phyloP scores from a whole-genome alignment of 2,888 invertebrate species.

The Torymus tubicola region DNA sequence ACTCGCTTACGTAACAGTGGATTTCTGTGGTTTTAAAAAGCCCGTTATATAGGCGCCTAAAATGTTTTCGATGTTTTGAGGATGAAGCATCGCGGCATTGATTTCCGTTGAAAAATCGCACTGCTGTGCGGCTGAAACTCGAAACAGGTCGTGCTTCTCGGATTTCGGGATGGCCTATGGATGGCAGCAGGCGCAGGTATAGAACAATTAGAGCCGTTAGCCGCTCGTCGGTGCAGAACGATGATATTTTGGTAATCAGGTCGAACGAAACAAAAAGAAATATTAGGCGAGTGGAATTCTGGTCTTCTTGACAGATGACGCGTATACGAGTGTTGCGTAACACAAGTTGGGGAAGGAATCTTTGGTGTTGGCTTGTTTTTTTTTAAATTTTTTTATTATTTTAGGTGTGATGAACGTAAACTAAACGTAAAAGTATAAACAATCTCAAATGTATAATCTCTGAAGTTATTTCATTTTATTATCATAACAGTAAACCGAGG shows the following conservation, averaged over 20 bases:
- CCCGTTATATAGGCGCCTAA: constrained; percentile 30
- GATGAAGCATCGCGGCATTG: constrained; percentile 33
- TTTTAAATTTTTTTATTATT: too few species aligned
- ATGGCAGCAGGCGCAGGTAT: background rate
- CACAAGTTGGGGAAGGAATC: too few species aligned
- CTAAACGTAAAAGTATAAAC: too few species aligned
- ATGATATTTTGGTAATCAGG: constrained; percentile 52
- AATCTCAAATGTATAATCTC: too few species aligned
- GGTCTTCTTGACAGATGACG: too few species aligned
- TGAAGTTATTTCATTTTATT: too few species aligned
- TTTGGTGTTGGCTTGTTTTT: too few species aligned
- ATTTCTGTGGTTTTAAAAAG: constrained; percentile 1
- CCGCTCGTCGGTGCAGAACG: constrained; percentile 62
- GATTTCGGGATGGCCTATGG: constrained; percentile 39
- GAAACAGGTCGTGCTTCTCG: constrained; percentile 47
- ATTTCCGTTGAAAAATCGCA: constrained; percentile 53
- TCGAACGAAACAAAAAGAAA: constrained; percentile 13
- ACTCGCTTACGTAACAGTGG: constrained; percentile 9
- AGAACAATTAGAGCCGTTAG: constrained; percentile 56
- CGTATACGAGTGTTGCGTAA: too few species aligned
- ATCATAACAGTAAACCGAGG: too few species aligned
- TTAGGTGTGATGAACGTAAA: too few species aligned
- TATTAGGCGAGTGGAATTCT: background rate
- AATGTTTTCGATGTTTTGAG: constrained; percentile 7
- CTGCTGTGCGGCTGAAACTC: constrained; percentile 31